Percentiles rank a stretch among this genome's conserved stretches.
Evolutionary conservation across 1,140 invertebrate species (phyloP).

Genomic region (Drosophila tani): DNA sequence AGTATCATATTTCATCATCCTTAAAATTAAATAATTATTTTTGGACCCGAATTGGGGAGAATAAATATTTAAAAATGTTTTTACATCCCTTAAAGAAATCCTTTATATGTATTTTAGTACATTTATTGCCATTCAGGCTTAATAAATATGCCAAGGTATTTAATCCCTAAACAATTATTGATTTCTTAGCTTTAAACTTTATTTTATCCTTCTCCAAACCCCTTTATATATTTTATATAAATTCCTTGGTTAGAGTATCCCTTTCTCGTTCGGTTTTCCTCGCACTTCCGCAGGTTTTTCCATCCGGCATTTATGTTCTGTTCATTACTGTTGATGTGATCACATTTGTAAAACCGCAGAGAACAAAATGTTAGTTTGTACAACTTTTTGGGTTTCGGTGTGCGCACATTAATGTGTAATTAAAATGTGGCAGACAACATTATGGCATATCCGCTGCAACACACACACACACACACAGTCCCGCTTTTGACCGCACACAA

Average conservation of each 20-base stretch:
- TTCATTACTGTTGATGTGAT: constrained; percentile 55
- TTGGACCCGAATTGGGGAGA: too few species aligned
- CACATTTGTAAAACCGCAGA: constrained; percentile 68
- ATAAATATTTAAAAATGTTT: too few species aligned
- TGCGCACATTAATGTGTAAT: constrained; percentile 75
- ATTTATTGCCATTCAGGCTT: too few species aligned
- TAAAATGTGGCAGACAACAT: constrained; percentile 77
- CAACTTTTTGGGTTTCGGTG: constrained; percentile 61
- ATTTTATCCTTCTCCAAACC: background rate
- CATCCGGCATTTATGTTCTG: constrained; percentile 17
- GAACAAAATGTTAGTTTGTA: constrained; percentile 69
- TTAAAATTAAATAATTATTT: too few species aligned
- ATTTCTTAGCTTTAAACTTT: too few species aligned
- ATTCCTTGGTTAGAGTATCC: background rate
- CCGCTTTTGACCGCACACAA: constrained; percentile 67
- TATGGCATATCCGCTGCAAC: constrained; percentile 49
- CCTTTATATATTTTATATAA: background rate
- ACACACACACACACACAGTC: constrained; percentile 27
- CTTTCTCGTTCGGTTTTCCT: background rate
- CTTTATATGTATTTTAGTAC: too few species aligned
- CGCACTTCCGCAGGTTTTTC: background rate
- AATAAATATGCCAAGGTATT: too few species aligned
- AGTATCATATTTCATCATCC: too few species aligned
- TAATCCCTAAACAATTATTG: too few species aligned
- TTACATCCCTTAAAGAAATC: too few species aligned